phyloP scores from a whole-genome alignment of 2,888 invertebrate genomes.

The Hoplodrina ambigua region DNA sequence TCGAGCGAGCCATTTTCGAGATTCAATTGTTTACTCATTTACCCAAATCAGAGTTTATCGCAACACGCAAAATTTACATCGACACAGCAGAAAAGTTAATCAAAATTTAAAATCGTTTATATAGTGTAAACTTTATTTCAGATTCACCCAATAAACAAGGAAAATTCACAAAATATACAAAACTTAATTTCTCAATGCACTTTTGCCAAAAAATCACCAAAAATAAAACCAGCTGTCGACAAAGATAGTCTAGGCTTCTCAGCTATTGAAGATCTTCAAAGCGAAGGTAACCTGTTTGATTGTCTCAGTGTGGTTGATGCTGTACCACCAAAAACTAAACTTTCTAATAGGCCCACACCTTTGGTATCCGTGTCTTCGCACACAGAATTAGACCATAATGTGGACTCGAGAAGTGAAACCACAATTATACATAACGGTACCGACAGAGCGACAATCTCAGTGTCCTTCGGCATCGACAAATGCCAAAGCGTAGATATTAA shows the following conservation, averaged over 20 bases:
- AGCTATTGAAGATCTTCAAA: constrained; percentile 71
- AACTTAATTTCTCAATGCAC: constrained; percentile 47
- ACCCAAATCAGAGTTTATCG: background rate
- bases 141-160: constrained; percentile 64
- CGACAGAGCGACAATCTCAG: constrained; percentile 67
- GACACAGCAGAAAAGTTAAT: background rate
- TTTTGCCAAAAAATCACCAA: constrained; percentile 44
- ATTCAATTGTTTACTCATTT: too few relatives aligned
- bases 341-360: constrained; percentile 31
- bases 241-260: constrained; percentile 70
- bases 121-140: constrained; percentile 51
- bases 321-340: constrained; percentile 28
- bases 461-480: constrained; percentile 77
- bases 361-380: constrained; percentile 67
- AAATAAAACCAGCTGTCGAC: constrained; percentile 43
- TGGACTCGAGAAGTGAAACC: constrained; percentile 61
- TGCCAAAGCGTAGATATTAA: constrained; percentile 76
- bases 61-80: background rate
- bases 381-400: constrained; percentile 62
- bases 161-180: constrained; percentile 65
- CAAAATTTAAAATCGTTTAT: background rate
- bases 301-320: constrained; percentile 16
- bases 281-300: constrained; percentile 49
- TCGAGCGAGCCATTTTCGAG: too few relatives aligned
- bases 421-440: constrained; percentile 65